Evolutionary conservation across 1,140 invertebrate genomes (phyloP).

Genomic region (Leptonema lineaticorne): DNA sequence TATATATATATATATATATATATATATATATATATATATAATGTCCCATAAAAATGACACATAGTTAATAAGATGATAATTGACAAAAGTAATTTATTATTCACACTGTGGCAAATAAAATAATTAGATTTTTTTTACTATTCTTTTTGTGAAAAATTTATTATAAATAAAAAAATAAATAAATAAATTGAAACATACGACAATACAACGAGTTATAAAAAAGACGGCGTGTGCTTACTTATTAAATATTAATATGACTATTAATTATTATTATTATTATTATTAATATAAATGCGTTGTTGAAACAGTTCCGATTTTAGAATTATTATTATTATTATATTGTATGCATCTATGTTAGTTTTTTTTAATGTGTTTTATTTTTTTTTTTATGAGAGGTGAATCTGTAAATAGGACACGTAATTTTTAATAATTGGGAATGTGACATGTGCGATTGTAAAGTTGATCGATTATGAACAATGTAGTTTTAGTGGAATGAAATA

Average conservation of each 20-base stretch:
- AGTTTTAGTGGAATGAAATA: neutral
- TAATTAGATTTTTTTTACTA: neutral
- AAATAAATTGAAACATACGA: constrained; percentile 7
- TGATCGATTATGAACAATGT: neutral
- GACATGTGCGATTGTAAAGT: constrained; percentile 12
- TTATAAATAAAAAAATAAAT: neutral
- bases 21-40: no score
- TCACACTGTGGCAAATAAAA: constrained; percentile 3
- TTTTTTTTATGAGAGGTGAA: no score
- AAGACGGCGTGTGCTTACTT: neutral
- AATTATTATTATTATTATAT: constrained; percentile 1
- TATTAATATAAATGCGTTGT: constrained; percentile 1
- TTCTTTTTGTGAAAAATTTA: no score
- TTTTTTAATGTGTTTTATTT: constrained; percentile 15
- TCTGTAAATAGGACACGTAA: constrained; percentile 11
- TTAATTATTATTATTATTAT: neutral
- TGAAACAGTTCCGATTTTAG: constrained; percentile 10
- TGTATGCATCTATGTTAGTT: constrained; percentile 1
- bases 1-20: no score
- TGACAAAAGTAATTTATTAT: constrained; percentile 2
- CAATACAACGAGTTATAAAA: neutral
- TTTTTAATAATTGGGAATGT: constrained; percentile 5
- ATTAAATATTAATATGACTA: neutral
- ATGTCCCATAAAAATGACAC: no score
- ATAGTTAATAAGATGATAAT: neutral